phyloP scores from a whole-genome alignment of 92 coral and sea anemone species.

The Zoanthus sansibaricus region DNA sequence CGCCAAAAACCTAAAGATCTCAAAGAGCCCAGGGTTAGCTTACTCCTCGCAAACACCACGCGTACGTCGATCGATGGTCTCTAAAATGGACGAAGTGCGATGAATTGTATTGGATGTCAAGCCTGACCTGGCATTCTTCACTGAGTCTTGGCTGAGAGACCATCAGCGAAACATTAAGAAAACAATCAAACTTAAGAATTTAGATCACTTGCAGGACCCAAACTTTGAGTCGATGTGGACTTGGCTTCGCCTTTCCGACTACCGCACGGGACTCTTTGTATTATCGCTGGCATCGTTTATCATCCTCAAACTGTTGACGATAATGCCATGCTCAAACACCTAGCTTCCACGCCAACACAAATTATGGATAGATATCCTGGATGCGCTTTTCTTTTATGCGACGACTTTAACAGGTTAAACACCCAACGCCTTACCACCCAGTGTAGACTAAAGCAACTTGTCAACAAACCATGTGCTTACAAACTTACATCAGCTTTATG shows the following conservation, averaged over 20 bases:
- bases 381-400: too few relatives aligned
- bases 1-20: background rate
- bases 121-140: conserved; percentile 13
- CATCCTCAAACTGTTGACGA: too few relatives aligned
- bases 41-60: too few relatives aligned
- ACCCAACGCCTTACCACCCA: background rate
- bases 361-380: too few relatives aligned
- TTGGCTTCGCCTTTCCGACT: too few relatives aligned
- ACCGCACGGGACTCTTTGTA: too few relatives aligned
- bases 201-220: too few relatives aligned
- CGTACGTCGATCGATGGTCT: background rate
- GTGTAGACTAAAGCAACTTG: background rate
- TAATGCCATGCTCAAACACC: too few relatives aligned
- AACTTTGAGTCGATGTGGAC: too few relatives aligned
- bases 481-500: background rate
- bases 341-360: too few relatives aligned
- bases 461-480: background rate
- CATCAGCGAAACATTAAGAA: background rate
- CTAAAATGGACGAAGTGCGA: conserved; percentile 5
- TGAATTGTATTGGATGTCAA: conserved; percentile 7
- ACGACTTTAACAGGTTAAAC: background rate
- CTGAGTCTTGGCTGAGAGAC: conserved; percentile 14
- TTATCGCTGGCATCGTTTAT: too few relatives aligned
- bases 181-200: background rate
- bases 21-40: background rate